These are phyloP conservation scores for Invenusta paracnida DNA, from an alignment of 2,888 invertebrate genomes.

Conservation along the genomic window DNA sequence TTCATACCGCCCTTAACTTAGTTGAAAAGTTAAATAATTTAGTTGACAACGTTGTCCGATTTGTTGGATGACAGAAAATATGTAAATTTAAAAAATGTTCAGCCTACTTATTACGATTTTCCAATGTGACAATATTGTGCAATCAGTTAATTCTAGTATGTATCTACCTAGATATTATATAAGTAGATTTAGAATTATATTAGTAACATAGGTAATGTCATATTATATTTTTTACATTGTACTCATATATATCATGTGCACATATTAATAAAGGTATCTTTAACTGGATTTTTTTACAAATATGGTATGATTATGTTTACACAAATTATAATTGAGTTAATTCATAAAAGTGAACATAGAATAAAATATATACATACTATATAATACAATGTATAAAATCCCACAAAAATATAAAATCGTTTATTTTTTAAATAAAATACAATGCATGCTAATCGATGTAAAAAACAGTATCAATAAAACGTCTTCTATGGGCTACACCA, in stretches of 20 bases:
- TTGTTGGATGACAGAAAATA: no score
- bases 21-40: background rate
- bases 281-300: background rate
- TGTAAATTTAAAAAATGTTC: background rate
- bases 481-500: background rate
- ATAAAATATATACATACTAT: background rate
- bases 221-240: background rate
- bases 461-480: constrained; percentile 15
- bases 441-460: background rate
- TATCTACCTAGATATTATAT: background rate
- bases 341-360: background rate
- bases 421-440: background rate
- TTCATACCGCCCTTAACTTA: background rate
- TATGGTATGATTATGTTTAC: background rate
- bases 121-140: background rate
- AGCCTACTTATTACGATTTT: background rate
- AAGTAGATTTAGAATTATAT: background rate
- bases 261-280: background rate
- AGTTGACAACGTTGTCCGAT: background rate
- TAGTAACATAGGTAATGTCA: background rate
- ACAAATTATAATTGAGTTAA: background rate
- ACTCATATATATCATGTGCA: background rate
- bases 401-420: background rate
- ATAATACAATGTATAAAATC: background rate
- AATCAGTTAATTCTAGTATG: background rate